phyloP scores from a whole-genome alignment of 2,797 vertebrate species.

The Petrocephalus schoutedeni region DNA sequence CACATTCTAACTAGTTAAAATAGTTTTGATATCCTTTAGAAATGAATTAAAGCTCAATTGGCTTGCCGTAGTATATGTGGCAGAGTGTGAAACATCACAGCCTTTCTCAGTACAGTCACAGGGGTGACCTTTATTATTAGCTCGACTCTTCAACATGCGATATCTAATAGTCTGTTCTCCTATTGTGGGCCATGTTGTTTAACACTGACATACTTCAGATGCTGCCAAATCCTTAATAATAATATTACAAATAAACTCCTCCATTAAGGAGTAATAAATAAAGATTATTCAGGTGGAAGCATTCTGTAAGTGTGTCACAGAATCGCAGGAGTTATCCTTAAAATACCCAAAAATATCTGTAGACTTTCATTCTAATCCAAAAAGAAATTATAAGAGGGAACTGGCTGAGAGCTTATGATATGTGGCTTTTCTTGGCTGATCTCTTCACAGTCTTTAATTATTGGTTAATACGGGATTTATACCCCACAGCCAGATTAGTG shows the following conservation, averaged over 20 bases:
- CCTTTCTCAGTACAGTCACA: not conserved
- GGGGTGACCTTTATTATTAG: not conserved
- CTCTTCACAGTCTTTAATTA: conserved; percentile 3
- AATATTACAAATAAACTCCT: not conserved
- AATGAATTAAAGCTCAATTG: not conserved
- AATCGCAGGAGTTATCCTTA: not conserved
- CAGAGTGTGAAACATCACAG: not conserved
- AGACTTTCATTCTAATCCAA: not conserved
- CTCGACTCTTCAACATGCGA: not conserved
- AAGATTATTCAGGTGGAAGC: not conserved
- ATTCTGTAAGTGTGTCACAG: not conserved
- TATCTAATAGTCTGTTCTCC: not conserved
- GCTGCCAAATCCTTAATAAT: not conserved
- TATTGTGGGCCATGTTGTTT: not conserved
- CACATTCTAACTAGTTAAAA: not conserved
- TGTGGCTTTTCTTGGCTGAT: not conserved
- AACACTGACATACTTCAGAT: not conserved
- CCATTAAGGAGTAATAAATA: not conserved
- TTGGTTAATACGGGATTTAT: not conserved
- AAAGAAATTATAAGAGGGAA: not conserved
- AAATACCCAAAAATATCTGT: not conserved
- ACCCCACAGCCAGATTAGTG: not conserved
- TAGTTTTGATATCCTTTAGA: not conserved
- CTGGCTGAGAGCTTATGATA: not conserved
- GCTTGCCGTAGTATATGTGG: not conserved